Evolutionary conservation across 2,888 invertebrate genomes (phyloP).

Genomic region (Nomada ruficornis): DNA sequence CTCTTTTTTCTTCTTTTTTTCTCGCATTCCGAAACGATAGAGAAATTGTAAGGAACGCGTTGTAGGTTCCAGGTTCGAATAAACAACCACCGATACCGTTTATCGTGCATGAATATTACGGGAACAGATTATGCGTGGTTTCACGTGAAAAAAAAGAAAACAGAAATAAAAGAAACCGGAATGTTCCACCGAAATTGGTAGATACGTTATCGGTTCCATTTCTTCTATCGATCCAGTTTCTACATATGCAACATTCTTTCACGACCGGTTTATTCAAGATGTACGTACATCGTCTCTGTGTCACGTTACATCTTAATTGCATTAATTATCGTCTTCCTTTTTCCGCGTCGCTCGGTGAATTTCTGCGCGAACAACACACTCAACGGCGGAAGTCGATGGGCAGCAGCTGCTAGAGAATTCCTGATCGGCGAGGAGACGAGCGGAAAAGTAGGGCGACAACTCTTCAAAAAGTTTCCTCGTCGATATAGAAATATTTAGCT

Average conservation of each 20-base stretch:
- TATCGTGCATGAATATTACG: constrained; percentile 37
- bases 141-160: constrained; percentile 1
- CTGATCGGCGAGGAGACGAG: constrained; percentile 2
- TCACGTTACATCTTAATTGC: constrained; percentile 42
- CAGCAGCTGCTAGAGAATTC: constrained; percentile 34
- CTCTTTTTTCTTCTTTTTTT: no score
- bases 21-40: background rate
- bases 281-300: background rate
- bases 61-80: constrained; percentile 9
- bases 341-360: constrained; percentile 41
- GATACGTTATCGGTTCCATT: background rate
- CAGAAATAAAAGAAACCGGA: background rate
- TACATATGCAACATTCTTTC: background rate
- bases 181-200: background rate
- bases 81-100: constrained; percentile 24
- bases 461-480: constrained; percentile 48
- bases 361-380: constrained; percentile 15
- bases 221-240: background rate
- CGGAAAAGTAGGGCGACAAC: constrained; percentile 57
- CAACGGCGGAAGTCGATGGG: constrained; percentile 17
- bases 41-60: constrained; percentile 16
- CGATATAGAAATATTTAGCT: constrained; percentile 57
- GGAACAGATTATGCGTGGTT: constrained; percentile 21
- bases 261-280: no score
- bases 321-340: constrained; percentile 53